A percentile compares a stretch with the other conserved stretches of the same genome.
Evolutionary conservation across 2,113 vertebrate species (phyloP).

Genomic region (Pangasianodon gigas): DNA sequence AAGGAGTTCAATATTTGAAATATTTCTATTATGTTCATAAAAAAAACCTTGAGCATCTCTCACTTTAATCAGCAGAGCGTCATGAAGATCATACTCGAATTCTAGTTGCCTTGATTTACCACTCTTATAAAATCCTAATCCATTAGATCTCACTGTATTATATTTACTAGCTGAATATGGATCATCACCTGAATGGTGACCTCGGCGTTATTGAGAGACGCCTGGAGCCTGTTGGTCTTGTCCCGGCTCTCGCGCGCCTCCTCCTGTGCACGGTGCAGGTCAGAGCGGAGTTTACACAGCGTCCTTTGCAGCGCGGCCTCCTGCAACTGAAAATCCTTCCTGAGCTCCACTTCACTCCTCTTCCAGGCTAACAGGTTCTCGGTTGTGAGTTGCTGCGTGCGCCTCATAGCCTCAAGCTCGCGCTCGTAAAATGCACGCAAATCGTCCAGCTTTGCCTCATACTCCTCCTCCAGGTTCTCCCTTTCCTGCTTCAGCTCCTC

Average conservation of each 20-base stretch:
- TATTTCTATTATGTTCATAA: background rate
- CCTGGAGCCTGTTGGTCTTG: slow-evolving; percentile 91
- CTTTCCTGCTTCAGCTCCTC: slow-evolving; percentile 85
- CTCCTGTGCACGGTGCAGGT: slow-evolving; percentile 88
- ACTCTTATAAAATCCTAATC: background rate
- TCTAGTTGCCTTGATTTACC: background rate
- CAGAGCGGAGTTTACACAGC: slow-evolving; percentile 71
- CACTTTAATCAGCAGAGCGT: background rate
- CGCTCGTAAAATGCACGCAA: slow-evolving; percentile 91
- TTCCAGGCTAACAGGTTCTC: slow-evolving; percentile 92
- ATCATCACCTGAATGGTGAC: slow-evolving; percentile 83
- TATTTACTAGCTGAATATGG: background rate
- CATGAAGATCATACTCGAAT: background rate
- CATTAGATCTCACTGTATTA: background rate
- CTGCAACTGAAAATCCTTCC: slow-evolving; percentile 93
- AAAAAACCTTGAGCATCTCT: background rate
- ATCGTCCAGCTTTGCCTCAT: slow-evolving; percentile 88
- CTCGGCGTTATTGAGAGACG: slow-evolving; percentile 85
- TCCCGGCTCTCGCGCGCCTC: slow-evolving; percentile 87
- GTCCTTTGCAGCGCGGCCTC: slow-evolving; percentile 87
- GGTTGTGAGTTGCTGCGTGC: slow-evolving; percentile 91
- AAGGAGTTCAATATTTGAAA: background rate
- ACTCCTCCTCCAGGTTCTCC: slow-evolving; percentile 88
- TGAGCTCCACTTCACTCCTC: slow-evolving; percentile 90
- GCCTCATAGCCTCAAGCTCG: slow-evolving; percentile 92